These are phyloP conservation scores for Gymnorhina tibicen DNA, from an alignment of 2,113 vertebrate genomes.

Conservation along the genomic window DNA sequence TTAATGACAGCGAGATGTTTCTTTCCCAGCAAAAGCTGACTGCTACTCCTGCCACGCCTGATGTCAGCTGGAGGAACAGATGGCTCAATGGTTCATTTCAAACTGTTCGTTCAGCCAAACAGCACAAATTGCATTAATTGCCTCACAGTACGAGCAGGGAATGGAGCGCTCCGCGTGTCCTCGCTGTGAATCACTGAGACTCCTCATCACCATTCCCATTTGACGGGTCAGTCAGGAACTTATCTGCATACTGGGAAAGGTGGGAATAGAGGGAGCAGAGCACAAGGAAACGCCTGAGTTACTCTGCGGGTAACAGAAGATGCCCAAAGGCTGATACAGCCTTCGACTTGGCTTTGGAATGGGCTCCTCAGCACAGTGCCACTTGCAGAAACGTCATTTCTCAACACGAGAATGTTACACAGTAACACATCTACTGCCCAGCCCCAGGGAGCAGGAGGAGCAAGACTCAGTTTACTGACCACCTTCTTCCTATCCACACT, in stretches of 20 bases:
- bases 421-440: neutral
- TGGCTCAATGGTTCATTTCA: slow-evolving; percentile 43
- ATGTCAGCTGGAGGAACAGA: slow-evolving; percentile 67
- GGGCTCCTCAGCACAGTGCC: neutral
- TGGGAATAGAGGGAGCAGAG: neutral
- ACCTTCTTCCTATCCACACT: neutral
- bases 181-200: neutral
- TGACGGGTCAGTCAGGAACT: neutral
- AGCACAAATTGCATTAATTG: slow-evolving; percentile 60
- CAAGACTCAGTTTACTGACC: neutral
- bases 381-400: neutral
- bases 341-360: neutral
- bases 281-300: neutral
- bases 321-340: neutral
- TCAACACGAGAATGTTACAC: rapidly evolving
- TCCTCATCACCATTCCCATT: neutral
- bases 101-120: slow-evolving; percentile 44
- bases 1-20: neutral
- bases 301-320: neutral
- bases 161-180: neutral
- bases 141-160: neutral
- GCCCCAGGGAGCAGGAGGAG: neutral
- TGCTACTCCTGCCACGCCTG: slow-evolving; percentile 15
- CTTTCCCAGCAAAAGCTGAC: slow-evolving; percentile 5
- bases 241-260: neutral